Evolutionary conservation across 1,140 invertebrate species (phyloP).

Genomic region (Sitodiplosis mosellana): DNA sequence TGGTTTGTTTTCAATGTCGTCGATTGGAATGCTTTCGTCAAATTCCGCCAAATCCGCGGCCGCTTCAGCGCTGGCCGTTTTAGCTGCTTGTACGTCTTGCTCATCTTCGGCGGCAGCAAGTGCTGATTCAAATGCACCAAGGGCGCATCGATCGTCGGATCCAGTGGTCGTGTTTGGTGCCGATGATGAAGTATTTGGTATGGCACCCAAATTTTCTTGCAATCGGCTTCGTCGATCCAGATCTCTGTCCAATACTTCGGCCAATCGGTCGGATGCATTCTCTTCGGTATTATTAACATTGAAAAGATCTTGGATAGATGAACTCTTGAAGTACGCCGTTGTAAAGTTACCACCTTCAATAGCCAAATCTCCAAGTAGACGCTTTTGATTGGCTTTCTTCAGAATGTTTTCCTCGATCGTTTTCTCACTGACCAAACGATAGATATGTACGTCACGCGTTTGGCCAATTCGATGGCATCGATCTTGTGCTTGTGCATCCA

Average conservation of each 20-base stretch:
- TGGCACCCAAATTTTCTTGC: conserved; percentile 15
- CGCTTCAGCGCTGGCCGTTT: conserved; percentile 78
- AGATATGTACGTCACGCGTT: conserved; percentile 98
- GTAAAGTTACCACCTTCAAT: conserved; percentile 99
- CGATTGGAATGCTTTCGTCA: conserved; percentile 89
- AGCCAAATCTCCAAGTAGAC: conserved; percentile 86
- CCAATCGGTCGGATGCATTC: conserved; percentile 40
- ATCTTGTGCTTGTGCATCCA: conserved; percentile 99
- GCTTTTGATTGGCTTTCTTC: conserved; percentile 96
- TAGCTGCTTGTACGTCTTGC: conserved; percentile 78
- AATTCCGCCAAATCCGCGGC: conserved; percentile 89
- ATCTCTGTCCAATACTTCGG: conserved; percentile 35
- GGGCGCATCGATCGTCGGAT: conserved; percentile 33
- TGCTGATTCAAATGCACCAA: conserved; percentile 59
- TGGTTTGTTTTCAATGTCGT: conserved; percentile 36
- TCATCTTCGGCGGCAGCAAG: conserved; percentile 88
- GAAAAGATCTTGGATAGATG: conserved; percentile 86
- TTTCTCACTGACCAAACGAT: conserved; percentile 84
- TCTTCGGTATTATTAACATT: conserved; percentile 46
- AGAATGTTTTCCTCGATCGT: conserved; percentile 99
- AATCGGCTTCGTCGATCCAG: conserved; percentile 24
- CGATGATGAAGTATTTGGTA: neutral
- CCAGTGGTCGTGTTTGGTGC: neutral
- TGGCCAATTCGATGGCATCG: conserved; percentile 97
- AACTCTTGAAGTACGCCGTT: conserved; percentile 88